Base-by-base conservation (phyloP, 2,797 vertebrate genomes). In the Perdix hodgsoniae region DNA sequence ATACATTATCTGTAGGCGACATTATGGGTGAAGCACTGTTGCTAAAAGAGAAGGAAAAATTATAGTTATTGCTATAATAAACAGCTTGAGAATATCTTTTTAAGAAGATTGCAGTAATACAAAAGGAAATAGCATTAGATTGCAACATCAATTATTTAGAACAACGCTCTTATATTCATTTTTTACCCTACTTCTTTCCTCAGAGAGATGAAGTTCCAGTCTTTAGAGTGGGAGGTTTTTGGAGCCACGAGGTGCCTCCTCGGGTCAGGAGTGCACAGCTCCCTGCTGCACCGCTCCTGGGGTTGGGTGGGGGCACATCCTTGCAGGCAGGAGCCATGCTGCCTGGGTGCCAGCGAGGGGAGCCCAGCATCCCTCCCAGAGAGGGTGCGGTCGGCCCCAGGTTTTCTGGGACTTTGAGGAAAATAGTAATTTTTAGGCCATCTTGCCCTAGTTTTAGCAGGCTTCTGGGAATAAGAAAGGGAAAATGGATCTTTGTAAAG, bases 11-110 rank as follows among this genome's bases (percentile, higher is more conserved):
- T 40, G 91, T 92, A 93, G 92, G 93, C 19, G 4, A 96, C 83
- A 80, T 96, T 92, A 85, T 72, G 88, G 74, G 88, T 93, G 89
- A 95, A 96, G 88, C 91, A 82, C 77, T 94, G 63, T 88, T 93
- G 45, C 97, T 97, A 95, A 97, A 97, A 96, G 91, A 92, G 96
- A 98, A 97, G 91, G 94, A 96, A 97, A 97, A 96, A 96, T 95
- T 95, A 96, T 82, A 96, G 97, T 96, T 97, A 95, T 97, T 95
- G 93, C 91, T 91, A 67, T 92, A 90, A 95, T 96, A 97, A 97
- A 97, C 94, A 96, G 96, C 96, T 97, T 96, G 93, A 95, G 86
- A 96, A 96, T 96, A 96, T 95, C 86, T 94, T 95, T 92, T 96
- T 86, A 95, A 94, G 45, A 80, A 93, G 82, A 93, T 75, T 95